These are phyloP conservation scores for Sycobia sp. DNA, from an alignment of 1,140 invertebrate genomes.

Conservation along the genomic window DNA sequence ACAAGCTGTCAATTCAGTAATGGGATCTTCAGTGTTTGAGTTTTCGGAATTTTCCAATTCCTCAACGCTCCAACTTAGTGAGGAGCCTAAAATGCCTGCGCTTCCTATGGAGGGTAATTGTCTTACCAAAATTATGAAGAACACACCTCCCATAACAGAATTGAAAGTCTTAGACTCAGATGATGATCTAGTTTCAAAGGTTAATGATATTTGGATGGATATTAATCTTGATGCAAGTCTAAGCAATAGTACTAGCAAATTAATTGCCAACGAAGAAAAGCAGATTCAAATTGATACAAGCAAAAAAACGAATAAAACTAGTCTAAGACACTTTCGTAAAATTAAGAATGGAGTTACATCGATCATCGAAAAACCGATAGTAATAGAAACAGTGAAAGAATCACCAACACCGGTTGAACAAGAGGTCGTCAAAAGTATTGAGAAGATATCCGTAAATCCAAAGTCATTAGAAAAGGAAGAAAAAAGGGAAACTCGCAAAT, in stretches of 20 bases:
- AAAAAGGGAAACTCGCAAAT: constrained; percentile 15
- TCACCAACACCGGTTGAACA: background rate
- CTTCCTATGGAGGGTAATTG: constrained; percentile 46
- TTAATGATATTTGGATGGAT: constrained; percentile 46
- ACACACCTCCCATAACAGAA: constrained; percentile 44
- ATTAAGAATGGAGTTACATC: constrained; percentile 3
- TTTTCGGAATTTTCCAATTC: constrained; percentile 39
- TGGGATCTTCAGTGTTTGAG: constrained; percentile 36
- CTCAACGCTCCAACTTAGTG: constrained; percentile 39
- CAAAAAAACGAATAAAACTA: constrained; percentile 7
- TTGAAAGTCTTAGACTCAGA: constrained; percentile 42
- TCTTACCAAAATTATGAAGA: constrained; percentile 46
- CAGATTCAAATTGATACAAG: constrained; percentile 13
- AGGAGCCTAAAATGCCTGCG: constrained; percentile 42
- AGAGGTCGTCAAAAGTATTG: too few relatives aligned
- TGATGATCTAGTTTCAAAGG: constrained; percentile 41
- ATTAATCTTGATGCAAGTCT: constrained; percentile 37
- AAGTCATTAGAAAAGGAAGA: constrained; percentile 13
- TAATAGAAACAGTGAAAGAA: background rate
- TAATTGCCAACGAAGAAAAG: constrained; percentile 8
- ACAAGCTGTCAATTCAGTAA: constrained; percentile 26
- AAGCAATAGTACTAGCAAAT: background rate
- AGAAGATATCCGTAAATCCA: background rate
- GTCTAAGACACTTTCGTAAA: constrained; percentile 27
- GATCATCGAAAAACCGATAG: background rate